Percentiles rank a stretch among this genome's conserved stretches.
phyloP scores from a whole-genome alignment of 23 tunicate genomes.

The Pegea sp. region DNA sequence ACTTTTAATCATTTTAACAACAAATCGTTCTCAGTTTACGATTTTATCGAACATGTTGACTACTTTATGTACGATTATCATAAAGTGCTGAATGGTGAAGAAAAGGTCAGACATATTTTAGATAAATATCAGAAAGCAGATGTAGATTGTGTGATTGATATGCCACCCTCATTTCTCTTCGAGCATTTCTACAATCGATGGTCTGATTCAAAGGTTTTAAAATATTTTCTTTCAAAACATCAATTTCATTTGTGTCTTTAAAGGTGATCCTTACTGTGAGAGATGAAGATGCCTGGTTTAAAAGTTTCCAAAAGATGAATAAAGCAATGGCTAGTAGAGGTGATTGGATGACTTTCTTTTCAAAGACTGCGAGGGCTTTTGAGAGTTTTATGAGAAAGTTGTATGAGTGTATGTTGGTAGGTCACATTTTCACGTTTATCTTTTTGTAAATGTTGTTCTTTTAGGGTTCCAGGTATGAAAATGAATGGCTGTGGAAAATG shows the following conservation, averaged over 20 bases:
- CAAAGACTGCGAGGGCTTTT: constrained; percentile 3
- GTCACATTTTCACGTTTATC: neutral
- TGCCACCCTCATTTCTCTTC: constrained; percentile 32
- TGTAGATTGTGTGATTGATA: constrained; percentile 17
- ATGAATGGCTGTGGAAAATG: constrained; percentile 21
- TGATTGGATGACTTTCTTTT: constrained; percentile 20
- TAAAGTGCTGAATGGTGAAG: constrained; percentile 1
- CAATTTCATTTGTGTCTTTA: too few species aligned
- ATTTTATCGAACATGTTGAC: constrained; percentile 24
- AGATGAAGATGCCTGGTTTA: constrained; percentile 25
- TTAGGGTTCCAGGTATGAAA: constrained; percentile 15
- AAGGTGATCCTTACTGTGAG: constrained; percentile 20
- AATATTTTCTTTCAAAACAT: too few species aligned
- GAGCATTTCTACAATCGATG: constrained; percentile 20
- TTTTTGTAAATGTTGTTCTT: too few species aligned
- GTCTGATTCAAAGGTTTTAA: constrained; percentile 35
- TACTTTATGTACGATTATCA: constrained; percentile 11
- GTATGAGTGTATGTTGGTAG: constrained; percentile 18
- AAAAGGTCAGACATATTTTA: constrained; percentile 4
- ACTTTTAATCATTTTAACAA: neutral
- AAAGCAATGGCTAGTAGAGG: constrained; percentile 1
- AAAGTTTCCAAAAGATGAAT: constrained; percentile 31
- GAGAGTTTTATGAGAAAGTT: constrained; percentile 14
- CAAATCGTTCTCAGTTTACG: constrained; percentile 7
- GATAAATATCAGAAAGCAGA: constrained; percentile 9